These are phyloP conservation scores for Drosophila colorata DNA, from an alignment of 2,888 invertebrate species.

Conservation along the genomic window DNA sequence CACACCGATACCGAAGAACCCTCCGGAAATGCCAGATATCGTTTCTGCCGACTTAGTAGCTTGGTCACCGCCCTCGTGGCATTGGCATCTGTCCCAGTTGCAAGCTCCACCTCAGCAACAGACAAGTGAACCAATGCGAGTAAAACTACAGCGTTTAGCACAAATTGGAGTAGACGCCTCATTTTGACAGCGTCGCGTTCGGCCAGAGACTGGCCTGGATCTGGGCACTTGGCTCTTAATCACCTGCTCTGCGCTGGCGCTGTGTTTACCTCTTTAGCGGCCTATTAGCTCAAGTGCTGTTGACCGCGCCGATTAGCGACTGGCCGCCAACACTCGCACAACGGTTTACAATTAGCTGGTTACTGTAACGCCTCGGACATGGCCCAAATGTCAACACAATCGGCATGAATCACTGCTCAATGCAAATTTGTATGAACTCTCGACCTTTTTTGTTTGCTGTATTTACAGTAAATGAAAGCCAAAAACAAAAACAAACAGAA, in stretches of 20 bases:
- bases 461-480: constrained; percentile 19
- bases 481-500: constrained; percentile 44
- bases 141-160: constrained; percentile 13
- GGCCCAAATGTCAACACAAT: constrained; percentile 23
- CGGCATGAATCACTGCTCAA: constrained; percentile 41
- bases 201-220: constrained; percentile 35
- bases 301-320: constrained; percentile 67
- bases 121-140: constrained; percentile 10
- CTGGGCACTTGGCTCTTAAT: background rate
- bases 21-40: constrained; percentile 87
- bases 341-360: constrained; percentile 22
- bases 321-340: constrained; percentile 31
- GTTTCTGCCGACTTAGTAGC: constrained; percentile 82
- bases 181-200: constrained; percentile 52
- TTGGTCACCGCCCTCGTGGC: constrained; percentile 38
- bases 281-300: constrained; percentile 55
- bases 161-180: constrained; percentile 27
- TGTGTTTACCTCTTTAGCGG: constrained; percentile 20
- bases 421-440: constrained; percentile 50
- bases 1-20: constrained; percentile 87
- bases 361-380: constrained; percentile 2
- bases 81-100: constrained; percentile 24
- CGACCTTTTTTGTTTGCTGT: background rate
- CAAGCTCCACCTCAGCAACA: constrained; percentile 2
- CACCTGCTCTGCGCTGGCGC: background rate